phyloP scores from a whole-genome alignment of 2,113 vertebrate species.

The Peromyscus polionotus region DNA sequence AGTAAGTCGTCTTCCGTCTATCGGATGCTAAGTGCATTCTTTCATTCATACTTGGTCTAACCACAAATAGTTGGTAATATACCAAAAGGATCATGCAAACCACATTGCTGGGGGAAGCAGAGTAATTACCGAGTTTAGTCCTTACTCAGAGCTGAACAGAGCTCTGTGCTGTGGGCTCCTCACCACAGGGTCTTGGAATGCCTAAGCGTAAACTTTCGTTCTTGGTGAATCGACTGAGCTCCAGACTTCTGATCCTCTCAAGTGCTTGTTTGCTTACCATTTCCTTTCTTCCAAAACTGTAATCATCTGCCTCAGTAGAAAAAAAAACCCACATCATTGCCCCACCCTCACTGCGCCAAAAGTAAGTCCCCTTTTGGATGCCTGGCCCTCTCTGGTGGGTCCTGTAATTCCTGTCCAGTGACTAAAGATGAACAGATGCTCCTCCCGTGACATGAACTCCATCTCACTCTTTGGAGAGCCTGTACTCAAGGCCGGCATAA shows the following conservation, averaged over 20 bases:
- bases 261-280: constrained; percentile 59
- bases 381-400: constrained; percentile 46
- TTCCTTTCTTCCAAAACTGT: constrained; percentile 48
- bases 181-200: not conserved
- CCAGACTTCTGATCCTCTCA: not conserved
- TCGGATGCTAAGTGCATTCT: constrained; percentile 33
- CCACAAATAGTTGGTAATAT: constrained; percentile 48
- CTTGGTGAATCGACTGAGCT: not conserved
- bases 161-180: not conserved
- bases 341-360: not conserved
- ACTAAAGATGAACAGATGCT: constrained; percentile 78
- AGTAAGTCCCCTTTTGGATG: constrained; percentile 45
- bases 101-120: not conserved
- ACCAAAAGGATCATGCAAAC: constrained; percentile 49
- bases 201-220: not conserved
- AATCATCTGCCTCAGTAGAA: constrained; percentile 65
- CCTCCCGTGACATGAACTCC: constrained; percentile 62
- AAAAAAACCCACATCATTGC: constrained; percentile 46
- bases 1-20: not conserved
- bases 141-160: not conserved
- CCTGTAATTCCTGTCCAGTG: not conserved
- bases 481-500: constrained; percentile 55
- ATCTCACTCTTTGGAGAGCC: constrained; percentile 68
- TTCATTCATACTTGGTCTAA: constrained; percentile 55
- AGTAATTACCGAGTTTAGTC: not conserved